Base-by-base conservation (phyloP, 2,888 invertebrate species). In the Torymus tubicola region DNA sequence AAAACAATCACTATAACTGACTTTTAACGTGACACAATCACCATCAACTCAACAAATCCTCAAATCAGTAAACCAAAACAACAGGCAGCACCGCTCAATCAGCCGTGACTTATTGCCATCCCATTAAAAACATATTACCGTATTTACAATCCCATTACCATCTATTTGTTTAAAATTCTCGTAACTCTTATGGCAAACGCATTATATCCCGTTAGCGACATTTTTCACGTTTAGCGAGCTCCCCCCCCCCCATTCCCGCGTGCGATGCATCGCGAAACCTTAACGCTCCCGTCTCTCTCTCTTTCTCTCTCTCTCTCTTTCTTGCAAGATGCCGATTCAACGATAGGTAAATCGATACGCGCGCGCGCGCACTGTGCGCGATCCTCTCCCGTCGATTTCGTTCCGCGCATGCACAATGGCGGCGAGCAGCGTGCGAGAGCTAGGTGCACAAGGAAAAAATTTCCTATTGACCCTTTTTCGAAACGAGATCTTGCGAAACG, bases 401-500 rank as follows among this genome's bases (percentile, higher is more conserved):
- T 12, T 52, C 60, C 21, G 53, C 13, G 64, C 65, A 42, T 50
- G 42, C 55, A 60, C 42, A 60, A 57, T 50, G 16, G 42, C 57
- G 8, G 18, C 18, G 42, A 42, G 42, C 31, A 31, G 8, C 42
- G 42, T 8, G 42, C 5, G 42, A 52, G 58, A 52, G 55, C 50
- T 42, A 8, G 8, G 18, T 31, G 13, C 5, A 13, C n/a, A 2
- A 57, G 50, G 60, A 73, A 73, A 72, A 68, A n/a, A 64, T 31
- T 5, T 12, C 5, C 16, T 12, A 52, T 60, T 64, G 60, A 31
- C 24, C 63, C 52, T 71, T 71, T 53, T 18, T 52, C 12, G 67
- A 58, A 21, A 60, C 21, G n/a, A 72, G 78, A 73, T 78, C 68
- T 73, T 78, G 50, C 61, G 73, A 78, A 73, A 73, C 16, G 78